Evolutionary conservation across 2,797 vertebrate species (phyloP).

Genomic region (Acrossocheilus wenchowensis): DNA sequence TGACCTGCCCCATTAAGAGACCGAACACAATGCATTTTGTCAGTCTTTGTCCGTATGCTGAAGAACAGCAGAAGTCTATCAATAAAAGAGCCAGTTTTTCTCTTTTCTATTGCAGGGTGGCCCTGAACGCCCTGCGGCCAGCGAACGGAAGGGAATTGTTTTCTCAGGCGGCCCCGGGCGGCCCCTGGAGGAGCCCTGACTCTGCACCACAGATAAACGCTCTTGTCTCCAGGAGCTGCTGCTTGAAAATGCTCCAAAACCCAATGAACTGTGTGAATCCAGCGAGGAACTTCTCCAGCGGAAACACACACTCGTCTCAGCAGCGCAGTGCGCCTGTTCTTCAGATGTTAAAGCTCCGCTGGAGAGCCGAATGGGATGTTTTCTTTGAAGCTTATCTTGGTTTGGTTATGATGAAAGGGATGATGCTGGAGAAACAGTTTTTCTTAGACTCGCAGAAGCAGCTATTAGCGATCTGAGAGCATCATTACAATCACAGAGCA

Average conservation of each 20-base stretch:
- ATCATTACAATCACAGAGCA: constrained; percentile 1
- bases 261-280: not conserved
- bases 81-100: not conserved
- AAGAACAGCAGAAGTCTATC: not conserved
- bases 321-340: not conserved
- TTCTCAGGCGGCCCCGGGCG: constrained; percentile 42
- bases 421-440: constrained; percentile 21
- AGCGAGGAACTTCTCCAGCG: not conserved
- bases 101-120: not conserved
- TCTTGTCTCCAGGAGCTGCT: not conserved
- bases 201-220: constrained; percentile 36
- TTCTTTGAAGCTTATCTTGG: constrained; percentile 35
- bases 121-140: constrained; percentile 33
- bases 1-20: not conserved
- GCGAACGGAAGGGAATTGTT: constrained; percentile 10
- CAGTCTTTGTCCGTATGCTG: not conserved
- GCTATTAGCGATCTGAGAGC: constrained; percentile 40
- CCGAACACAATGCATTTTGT: not conserved
- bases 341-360: constrained; percentile 14
- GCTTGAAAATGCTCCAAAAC: constrained; percentile 24
- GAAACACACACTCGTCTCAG: too few species aligned
- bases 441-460: constrained; percentile 22
- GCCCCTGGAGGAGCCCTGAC: constrained; percentile 45
- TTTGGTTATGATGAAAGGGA: constrained; percentile 30
- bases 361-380: not conserved